Conservation (phyloP, 2,113 vertebrate species). For the Strigops habroptila region DNA sequence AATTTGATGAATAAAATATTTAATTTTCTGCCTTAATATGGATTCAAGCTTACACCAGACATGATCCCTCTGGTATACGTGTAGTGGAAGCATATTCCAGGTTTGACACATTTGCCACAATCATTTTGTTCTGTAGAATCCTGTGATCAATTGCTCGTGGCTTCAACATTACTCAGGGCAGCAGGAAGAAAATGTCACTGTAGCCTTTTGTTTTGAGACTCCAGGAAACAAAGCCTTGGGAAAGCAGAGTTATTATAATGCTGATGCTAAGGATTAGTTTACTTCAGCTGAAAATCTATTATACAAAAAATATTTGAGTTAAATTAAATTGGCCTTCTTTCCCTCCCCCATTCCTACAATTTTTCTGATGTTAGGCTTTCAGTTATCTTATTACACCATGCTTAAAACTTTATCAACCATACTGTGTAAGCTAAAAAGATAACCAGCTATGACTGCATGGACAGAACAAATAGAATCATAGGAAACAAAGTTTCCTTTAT, state of each 20-base stretch:
- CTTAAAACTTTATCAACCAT: not conserved
- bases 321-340: not conserved
- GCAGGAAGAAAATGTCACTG: conserved; percentile 8
- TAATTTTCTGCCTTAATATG: not conserved
- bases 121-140: not conserved
- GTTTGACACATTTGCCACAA: not conserved
- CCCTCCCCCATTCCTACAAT: not conserved
- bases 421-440: not conserved
- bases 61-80: not conserved
- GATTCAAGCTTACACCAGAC: not conserved
- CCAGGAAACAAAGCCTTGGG: not conserved
- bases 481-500: not conserved
- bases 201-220: not conserved
- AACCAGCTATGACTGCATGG: not conserved
- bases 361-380: not conserved
- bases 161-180: not conserved
- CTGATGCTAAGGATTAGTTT: not conserved
- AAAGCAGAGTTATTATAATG: not conserved
- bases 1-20: not conserved
- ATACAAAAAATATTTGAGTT: not conserved
- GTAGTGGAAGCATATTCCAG: not conserved
- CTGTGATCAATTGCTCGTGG: not conserved
- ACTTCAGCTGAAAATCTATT: not conserved
- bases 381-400: not conserved
- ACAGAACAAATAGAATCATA: not conserved